Base-by-base conservation (phyloP, 2,113 vertebrate genomes). In the Antechinus stuartii region DNA sequence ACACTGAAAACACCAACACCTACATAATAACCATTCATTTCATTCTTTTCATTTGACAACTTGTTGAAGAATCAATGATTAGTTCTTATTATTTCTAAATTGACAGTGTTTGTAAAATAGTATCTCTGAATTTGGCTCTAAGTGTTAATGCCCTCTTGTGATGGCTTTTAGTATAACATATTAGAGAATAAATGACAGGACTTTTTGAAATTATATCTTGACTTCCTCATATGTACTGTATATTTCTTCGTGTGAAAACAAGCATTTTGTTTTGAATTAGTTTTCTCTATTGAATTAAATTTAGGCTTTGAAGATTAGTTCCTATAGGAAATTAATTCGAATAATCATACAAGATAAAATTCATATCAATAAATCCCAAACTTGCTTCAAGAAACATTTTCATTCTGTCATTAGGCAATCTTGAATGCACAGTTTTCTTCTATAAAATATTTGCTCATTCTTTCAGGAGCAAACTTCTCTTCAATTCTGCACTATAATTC, bases 121-220 rank as follows among this genome's bases (percentile, higher is more conserved):
- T 35, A 47, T 92, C 11, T 30, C 30, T 92, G 54, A 27, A 92
- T 68, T 95, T 54, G 91, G 12, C 49, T 96, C 90, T 96, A 93
- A 94, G 35, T 96, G 56, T 90, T 90, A 16, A 76, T 50, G 54
- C 97, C 96, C 96, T 97, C 97, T 96, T 56, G 93, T 97, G 97
- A 92, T 96, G 61, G 76, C 57, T 56, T 95, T 94, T 23, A 91
- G 24, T 53, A 95, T 89, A 61, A 89, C 4, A 90, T 25, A 16
- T 92, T 12, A 46, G 25, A 46, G 55, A 90, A 91, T 90, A 8
- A 0, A 23, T n/a, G 61, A 76, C 61, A 76, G 30, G 2, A 68
- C 5, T 76, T 76, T 94, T 49, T 55, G 49, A 49, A 92, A 91
- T 47, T 90, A 27, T 53, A 16, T 8, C 5, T 93, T 92, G 6